These are phyloP conservation scores for Stichopus chloronotus DNA, from an alignment of 35 echinoderm and acorn worm genomes.

Conservation along the genomic window DNA sequence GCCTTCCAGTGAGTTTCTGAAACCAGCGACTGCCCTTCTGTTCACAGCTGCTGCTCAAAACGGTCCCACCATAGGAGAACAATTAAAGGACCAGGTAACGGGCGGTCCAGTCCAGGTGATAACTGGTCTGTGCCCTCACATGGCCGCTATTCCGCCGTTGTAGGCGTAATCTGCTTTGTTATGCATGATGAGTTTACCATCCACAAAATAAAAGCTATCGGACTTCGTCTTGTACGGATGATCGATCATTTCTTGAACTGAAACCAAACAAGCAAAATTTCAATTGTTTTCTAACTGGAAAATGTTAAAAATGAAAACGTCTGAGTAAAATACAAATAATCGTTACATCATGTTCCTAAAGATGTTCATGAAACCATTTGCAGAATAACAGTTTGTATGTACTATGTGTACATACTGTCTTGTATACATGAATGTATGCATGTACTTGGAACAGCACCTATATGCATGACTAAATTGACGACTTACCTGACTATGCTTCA, in stretches of 20 bases:
- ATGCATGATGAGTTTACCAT: conserved; percentile 99
- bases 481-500: too few species aligned
- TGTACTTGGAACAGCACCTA: too few species aligned
- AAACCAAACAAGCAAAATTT: conserved; percentile 39
- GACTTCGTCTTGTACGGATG: conserved; percentile 96
- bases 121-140: conserved; percentile 61
- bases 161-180: conserved; percentile 99
- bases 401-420: too few species aligned
- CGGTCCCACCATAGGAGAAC: neutral
- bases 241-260: conserved; percentile 99
- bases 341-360: too few species aligned
- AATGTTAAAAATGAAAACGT: neutral
- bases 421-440: too few species aligned
- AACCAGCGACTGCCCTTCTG: neutral
- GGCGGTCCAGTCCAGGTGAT: too few species aligned
- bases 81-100: too few species aligned
- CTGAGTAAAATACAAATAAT: too few species aligned
- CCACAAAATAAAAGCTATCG: conserved; percentile 99
- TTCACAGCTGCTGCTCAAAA: neutral
- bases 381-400: too few species aligned
- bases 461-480: too few species aligned
- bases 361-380: too few species aligned
- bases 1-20: neutral
- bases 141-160: conserved; percentile 90
- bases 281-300: neutral